phyloP scores from a whole-genome alignment of 2,797 vertebrate genomes.

The Gadopsis bispinosus region DNA sequence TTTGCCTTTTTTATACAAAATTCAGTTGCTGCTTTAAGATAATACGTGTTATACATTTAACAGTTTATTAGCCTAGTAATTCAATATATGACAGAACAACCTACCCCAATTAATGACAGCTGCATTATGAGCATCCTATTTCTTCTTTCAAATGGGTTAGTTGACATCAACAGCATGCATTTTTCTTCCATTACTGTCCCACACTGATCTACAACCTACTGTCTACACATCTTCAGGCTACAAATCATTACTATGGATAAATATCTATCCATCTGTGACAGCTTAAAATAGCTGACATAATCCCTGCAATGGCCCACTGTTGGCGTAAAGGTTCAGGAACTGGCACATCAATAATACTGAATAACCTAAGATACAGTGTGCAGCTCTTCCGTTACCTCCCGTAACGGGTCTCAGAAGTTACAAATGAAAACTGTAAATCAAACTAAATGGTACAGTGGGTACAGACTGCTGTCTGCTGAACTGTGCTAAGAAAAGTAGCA shows the following conservation, averaged over 20 bases:
- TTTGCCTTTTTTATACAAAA: background rate
- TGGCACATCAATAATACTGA: constrained; percentile 57
- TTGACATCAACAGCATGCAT: constrained; percentile 3
- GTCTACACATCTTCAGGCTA: constrained; percentile 28
- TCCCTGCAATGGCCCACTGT: constrained; percentile 60
- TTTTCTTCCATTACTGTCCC: background rate
- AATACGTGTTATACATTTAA: background rate
- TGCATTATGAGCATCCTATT: background rate
- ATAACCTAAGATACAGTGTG: constrained; percentile 8
- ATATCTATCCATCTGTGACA: constrained; percentile 58
- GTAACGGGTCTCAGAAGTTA: constrained; percentile 22
- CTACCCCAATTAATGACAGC: background rate
- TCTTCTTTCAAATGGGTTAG: background rate
- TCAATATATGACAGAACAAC: background rate
- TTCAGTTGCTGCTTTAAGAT: background rate
- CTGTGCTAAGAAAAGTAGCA: background rate
- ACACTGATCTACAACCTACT: constrained; percentile 16
- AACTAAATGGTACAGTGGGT: background rate
- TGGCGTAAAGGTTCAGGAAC: constrained; percentile 57
- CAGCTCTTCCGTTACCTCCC: constrained; percentile 35
- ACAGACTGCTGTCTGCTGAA: background rate
- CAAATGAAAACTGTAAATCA: constrained; percentile 18
- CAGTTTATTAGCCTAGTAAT: background rate
- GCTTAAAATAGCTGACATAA: constrained; percentile 76
- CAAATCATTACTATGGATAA: constrained; percentile 59